These are phyloP conservation scores for Patiria pectinifera DNA, from an alignment of 53 echinoderm and acorn worm species.

Conservation along the genomic window DNA sequence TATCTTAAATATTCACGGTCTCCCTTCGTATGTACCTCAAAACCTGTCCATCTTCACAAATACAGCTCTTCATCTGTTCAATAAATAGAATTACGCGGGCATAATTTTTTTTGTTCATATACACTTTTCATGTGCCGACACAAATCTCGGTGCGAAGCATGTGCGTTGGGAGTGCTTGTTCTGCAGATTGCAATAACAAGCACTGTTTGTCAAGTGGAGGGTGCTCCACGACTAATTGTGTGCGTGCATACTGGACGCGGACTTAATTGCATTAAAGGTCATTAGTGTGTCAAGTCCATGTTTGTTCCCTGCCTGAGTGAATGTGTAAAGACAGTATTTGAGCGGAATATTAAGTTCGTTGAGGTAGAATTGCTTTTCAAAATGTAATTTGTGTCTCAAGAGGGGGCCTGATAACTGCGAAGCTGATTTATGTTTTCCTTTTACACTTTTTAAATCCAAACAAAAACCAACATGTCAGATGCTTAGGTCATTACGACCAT, in stretches of 20 bases:
- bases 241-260: not conserved
- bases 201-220: not conserved
- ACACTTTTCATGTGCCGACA: not conserved
- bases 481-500: no score
- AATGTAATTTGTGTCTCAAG: no score
- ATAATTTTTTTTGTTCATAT: not conserved
- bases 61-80: not conserved
- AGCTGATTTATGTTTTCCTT: no score
- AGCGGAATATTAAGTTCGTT: not conserved
- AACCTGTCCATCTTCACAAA: no score
- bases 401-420: no score
- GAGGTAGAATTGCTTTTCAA: not conserved
- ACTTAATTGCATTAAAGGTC: slow-evolving; percentile 23
- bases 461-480: no score
- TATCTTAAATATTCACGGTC: no score
- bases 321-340: not conserved
- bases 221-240: not conserved
- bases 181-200: not conserved
- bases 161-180: not conserved
- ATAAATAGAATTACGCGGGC: not conserved
- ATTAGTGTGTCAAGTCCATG: not conserved
- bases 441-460: no score
- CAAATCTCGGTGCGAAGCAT: not conserved
- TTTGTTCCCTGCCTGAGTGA: not conserved
- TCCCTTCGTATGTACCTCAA: no score